Percentiles rank a stretch among this genome's conserved stretches.
Conservation (phyloP, 2,113 vertebrate genomes). For the Melanotaenia duboulayi region DNA sequence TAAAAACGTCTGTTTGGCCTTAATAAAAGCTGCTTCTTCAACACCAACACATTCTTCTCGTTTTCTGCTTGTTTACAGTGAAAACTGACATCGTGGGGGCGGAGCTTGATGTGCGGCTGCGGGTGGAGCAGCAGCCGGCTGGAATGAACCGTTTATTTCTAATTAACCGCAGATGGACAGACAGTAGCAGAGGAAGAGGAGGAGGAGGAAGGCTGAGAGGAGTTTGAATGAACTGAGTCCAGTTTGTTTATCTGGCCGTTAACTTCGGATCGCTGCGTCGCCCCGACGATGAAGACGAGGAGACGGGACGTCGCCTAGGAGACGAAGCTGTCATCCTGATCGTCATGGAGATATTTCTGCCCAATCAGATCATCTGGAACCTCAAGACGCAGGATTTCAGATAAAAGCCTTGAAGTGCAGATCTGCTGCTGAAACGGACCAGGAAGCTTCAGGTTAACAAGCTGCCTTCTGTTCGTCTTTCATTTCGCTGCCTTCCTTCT, state of each 20-base stretch:
- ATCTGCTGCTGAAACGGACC: neutral
- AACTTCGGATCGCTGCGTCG: too few relatives aligned
- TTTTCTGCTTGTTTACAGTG: too few relatives aligned
- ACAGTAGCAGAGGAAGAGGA: neutral
- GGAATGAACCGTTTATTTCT: slow-evolving; percentile 41
- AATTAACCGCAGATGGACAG: slow-evolving; percentile 40
- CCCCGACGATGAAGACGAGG: too few relatives aligned
- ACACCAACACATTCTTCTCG: too few relatives aligned
- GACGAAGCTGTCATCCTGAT: neutral
- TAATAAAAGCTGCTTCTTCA: too few relatives aligned
- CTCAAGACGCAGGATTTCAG: neutral
- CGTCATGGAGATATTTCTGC: neutral
- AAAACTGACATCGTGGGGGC: too few relatives aligned
- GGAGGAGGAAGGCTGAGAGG: neutral
- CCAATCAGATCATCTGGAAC: neutral
- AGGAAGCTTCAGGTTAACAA: slow-evolving; percentile 4
- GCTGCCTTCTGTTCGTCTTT: neutral
- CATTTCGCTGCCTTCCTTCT: too few relatives aligned
- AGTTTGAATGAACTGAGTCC: neutral
- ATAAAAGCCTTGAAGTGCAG: neutral
- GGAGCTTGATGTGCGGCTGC: too few relatives aligned
- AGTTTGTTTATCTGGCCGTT: too few relatives aligned
- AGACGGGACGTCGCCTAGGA: neutral
- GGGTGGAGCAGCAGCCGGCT: neutral
- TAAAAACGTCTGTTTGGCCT: too few relatives aligned